These are phyloP conservation scores for Morelia viridis DNA, from an alignment of 2,797 vertebrate genomes.

Conservation along the genomic window DNA sequence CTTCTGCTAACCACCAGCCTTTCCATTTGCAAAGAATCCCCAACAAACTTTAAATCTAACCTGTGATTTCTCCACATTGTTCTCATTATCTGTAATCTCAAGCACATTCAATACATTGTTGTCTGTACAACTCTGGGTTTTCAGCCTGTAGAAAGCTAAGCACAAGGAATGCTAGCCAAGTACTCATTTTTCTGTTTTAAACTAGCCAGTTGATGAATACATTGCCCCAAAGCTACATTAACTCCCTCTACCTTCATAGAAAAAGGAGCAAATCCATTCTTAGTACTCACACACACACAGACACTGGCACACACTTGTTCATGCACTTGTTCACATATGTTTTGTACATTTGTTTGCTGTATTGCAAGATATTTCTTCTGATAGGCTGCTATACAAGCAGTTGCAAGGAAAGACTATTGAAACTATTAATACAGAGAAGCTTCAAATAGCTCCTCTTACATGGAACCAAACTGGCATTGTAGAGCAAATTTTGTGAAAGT, in stretches of 20 bases:
- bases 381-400: background rate
- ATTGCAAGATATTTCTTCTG: background rate
- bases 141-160: background rate
- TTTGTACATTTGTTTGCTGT: background rate
- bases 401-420: background rate
- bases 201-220: background rate
- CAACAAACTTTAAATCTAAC: background rate
- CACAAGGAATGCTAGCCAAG: background rate
- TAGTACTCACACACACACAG: background rate
- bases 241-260: background rate
- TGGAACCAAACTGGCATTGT: background rate
- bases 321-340: background rate
- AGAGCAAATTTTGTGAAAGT: background rate
- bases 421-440: background rate
- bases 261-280: background rate
- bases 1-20: background rate
- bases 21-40: background rate
- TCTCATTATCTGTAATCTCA: background rate
- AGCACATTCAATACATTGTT: background rate
- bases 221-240: background rate
- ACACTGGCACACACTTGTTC: background rate
- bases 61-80: background rate
- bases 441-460: background rate
- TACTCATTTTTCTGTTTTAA: background rate
- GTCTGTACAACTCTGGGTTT: background rate